Conservation (phyloP, 1,140 invertebrate genomes). For the Drosophila truncata region DNA sequence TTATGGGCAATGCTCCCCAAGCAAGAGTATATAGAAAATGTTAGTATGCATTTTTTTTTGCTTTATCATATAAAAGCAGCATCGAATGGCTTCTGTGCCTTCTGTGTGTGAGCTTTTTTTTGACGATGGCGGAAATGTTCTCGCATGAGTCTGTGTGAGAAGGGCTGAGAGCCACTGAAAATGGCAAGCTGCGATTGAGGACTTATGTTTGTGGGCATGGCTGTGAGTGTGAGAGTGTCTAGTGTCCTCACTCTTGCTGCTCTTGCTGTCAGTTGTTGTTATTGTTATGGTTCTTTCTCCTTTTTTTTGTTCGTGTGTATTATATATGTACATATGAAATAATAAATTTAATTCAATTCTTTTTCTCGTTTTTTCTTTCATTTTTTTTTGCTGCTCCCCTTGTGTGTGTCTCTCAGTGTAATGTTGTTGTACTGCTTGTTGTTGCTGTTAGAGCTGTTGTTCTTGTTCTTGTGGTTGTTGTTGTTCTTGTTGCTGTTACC, state of each 20-base stretch:
- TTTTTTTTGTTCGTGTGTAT: conserved; percentile 28
- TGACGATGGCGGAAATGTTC: conserved; percentile 17
- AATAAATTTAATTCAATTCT: conserved; percentile 53
- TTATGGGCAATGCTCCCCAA: neutral
- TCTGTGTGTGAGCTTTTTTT: conserved; percentile 3
- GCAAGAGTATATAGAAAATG: conserved; percentile 13
- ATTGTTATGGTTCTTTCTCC: conserved; percentile 20
- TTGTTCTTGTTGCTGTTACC: conserved; percentile 69
- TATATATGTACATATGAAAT: conserved; percentile 57
- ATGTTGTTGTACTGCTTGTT: conserved; percentile 25
- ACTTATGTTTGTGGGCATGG: conserved; percentile 4
- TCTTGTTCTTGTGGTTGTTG: conserved; percentile 34
- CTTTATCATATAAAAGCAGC: neutral
- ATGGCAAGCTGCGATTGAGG: conserved; percentile 56
- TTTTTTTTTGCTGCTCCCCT: conserved; percentile 8
- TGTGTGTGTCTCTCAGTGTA: conserved; percentile 35
- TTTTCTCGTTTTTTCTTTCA: conserved; percentile 4
- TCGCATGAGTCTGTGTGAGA: conserved; percentile 11
- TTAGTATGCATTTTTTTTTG: neutral
- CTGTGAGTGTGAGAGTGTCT: conserved; percentile 19
- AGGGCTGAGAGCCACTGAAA: conserved; percentile 43
- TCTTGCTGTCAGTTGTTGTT: conserved; percentile 33
- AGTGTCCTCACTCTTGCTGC: conserved; percentile 27
- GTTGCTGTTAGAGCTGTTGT: conserved; percentile 38
- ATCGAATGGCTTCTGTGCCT: conserved; percentile 17